These are phyloP conservation scores for Gandaritis pyraliata DNA, from an alignment of 2,888 invertebrate species.

Conservation along the genomic window DNA sequence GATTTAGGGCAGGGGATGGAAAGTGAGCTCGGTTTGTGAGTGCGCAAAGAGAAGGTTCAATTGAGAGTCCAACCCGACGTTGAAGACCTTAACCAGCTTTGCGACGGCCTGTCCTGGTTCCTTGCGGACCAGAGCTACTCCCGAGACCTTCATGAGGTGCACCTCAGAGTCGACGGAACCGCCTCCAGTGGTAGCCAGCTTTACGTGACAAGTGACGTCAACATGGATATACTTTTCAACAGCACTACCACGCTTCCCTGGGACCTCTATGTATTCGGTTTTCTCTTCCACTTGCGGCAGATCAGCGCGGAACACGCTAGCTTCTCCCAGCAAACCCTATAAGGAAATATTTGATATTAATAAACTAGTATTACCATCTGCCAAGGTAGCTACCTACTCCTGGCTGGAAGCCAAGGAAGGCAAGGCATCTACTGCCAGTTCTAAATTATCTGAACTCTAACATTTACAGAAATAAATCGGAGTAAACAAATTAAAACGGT, in stretches of 20 bases:
- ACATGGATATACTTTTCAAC: conserved; percentile 87
- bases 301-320: conserved; percentile 87
- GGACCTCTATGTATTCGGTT: conserved; percentile 83
- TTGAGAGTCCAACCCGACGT: conserved; percentile 88
- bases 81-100: conserved; percentile 85
- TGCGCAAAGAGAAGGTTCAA: conserved; percentile 87
- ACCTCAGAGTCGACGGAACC: conserved; percentile 83
- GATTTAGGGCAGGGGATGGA: conserved; percentile 83
- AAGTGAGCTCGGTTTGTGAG: conserved; percentile 86
- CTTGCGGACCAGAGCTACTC: conserved; percentile 86
- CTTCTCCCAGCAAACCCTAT: conserved; percentile 85
- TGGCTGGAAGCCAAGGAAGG: conserved; percentile 56
- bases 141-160: conserved; percentile 87
- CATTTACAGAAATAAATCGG: conserved; percentile 45
- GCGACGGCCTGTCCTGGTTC: conserved; percentile 83
- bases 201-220: conserved; percentile 88
- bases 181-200: conserved; percentile 84
- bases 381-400: conserved; percentile 47
- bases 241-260: conserved; percentile 75
- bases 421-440: conserved; percentile 55
- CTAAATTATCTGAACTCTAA: conserved; percentile 49
- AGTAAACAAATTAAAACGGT: conserved; percentile 51
- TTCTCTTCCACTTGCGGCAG: conserved; percentile 87
- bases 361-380: conserved; percentile 43
- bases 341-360: conserved; percentile 49